Conservation (phyloP, 2,888 invertebrate genomes). For the Ormyrus labotus region DNA sequence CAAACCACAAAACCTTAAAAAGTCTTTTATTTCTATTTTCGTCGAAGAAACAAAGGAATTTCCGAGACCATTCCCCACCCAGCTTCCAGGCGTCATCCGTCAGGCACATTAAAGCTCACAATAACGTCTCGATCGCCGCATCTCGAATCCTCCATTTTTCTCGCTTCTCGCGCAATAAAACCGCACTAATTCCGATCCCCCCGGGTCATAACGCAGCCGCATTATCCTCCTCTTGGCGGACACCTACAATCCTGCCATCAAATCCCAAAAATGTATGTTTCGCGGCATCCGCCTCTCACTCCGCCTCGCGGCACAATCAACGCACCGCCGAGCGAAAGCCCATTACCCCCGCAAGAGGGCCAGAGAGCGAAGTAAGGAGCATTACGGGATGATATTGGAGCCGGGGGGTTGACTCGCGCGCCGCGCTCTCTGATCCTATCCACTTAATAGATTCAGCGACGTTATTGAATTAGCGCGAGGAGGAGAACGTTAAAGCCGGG, state of each 20-base stretch:
- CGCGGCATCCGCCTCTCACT: background rate
- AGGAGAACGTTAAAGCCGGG: background rate
- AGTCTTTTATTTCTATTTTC: too few relatives aligned
- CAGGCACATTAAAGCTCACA: too few relatives aligned
- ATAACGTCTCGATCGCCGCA: background rate
- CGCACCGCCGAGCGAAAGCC: conserved; percentile 1
- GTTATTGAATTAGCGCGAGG: conserved; percentile 68
- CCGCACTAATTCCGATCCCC: conserved; percentile 11
- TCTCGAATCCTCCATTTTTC: background rate
- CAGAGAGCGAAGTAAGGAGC: background rate
- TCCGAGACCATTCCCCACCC: too few relatives aligned
- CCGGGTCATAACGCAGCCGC: conserved; percentile 5
- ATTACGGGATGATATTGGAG: conserved; percentile 15
- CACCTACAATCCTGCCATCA: background rate
- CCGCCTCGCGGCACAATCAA: background rate
- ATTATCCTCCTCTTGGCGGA: conserved; percentile 14
- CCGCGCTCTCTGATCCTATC: conserved; percentile 62
- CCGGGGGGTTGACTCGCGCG: background rate
- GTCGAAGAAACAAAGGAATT: too few relatives aligned
- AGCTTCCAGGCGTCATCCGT: too few relatives aligned
- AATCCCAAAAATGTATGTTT: conserved; percentile 35
- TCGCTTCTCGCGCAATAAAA: conserved; percentile 25
- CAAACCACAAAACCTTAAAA: too few relatives aligned
- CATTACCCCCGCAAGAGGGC: background rate
- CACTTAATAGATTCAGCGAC: conserved; percentile 69